Evolutionary conservation across 2,888 invertebrate species (phyloP).

Genomic region (Sylvicola fuscatus): DNA sequence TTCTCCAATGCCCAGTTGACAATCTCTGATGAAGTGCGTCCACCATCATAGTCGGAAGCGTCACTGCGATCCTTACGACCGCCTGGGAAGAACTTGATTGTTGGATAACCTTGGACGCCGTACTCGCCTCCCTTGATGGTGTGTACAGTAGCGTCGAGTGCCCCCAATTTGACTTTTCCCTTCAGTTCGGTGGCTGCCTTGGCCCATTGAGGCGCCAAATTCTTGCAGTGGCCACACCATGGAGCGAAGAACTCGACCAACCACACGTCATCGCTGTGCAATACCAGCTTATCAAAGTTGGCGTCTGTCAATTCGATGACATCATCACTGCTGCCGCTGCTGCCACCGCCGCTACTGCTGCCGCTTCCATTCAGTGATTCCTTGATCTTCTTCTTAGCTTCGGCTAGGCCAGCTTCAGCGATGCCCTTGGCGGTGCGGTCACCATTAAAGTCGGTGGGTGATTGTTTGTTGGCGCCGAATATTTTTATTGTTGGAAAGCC

Average conservation of each 20-base stretch:
- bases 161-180: slow-evolving; percentile 91
- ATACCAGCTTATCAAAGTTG: slow-evolving; percentile 82
- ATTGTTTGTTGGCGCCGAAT: slow-evolving; percentile 65
- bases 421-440: slow-evolving; percentile 69
- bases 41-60: slow-evolving; percentile 77
- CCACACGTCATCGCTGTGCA: slow-evolving; percentile 91
- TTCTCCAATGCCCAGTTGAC: slow-evolving; percentile 78
- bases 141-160: slow-evolving; percentile 89
- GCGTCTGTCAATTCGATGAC: slow-evolving; percentile 89
- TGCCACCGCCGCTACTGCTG: slow-evolving; percentile 7
- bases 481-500: slow-evolving; percentile 96
- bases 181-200: slow-evolving; percentile 85
- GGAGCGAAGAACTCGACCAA: slow-evolving; percentile 95
- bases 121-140: slow-evolving; percentile 61
- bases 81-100: slow-evolving; percentile 78
- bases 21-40: slow-evolving; percentile 75
- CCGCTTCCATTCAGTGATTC: slow-evolving; percentile 39
- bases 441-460: slow-evolving; percentile 69
- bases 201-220: slow-evolving; percentile 77
- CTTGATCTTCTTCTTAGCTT: slow-evolving; percentile 53
- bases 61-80: slow-evolving; percentile 48
- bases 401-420: slow-evolving; percentile 65
- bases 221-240: slow-evolving; percentile 96
- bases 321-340: slow-evolving; percentile 11
- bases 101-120: slow-evolving; percentile 85